Conservation (phyloP, 2,797 vertebrate species). For the Propithecus deckenii region DNA sequence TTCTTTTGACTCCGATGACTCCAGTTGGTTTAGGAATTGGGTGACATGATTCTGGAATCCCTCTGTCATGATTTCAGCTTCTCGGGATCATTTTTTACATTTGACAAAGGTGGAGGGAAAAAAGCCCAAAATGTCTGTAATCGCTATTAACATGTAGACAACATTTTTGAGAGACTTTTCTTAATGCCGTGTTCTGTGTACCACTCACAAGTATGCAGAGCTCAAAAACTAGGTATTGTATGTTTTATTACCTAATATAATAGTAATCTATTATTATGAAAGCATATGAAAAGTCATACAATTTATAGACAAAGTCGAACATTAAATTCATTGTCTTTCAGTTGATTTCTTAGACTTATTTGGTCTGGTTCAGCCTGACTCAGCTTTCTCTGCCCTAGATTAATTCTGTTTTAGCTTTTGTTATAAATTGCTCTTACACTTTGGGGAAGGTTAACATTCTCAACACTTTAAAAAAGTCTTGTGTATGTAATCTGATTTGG, state of each 20-base stretch:
- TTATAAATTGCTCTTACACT: slow-evolving; percentile 39
- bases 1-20: not conserved
- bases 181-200: not conserved
- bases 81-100: not conserved
- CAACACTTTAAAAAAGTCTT: slow-evolving; percentile 33
- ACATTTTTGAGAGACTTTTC: not conserved
- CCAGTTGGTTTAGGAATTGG: not conserved
- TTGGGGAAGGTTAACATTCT: not conserved
- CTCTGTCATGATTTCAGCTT: not conserved
- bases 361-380: slow-evolving; percentile 5
- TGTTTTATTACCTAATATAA: not conserved
- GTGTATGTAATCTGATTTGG: slow-evolving; percentile 68
- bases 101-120: not conserved
- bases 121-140: not conserved
- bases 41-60: not conserved
- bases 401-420: slow-evolving; percentile 56
- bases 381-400: slow-evolving; percentile 35
- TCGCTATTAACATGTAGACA: not conserved
- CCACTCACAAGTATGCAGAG: not conserved
- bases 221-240: not conserved
- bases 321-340: not conserved
- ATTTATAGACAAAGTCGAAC: not conserved
- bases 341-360: slow-evolving; percentile 25
- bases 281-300: not conserved
- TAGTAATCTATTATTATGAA: not conserved